phyloP scores from a whole-genome alignment of 2,888 invertebrate species.

The Philaethria dido region DNA sequence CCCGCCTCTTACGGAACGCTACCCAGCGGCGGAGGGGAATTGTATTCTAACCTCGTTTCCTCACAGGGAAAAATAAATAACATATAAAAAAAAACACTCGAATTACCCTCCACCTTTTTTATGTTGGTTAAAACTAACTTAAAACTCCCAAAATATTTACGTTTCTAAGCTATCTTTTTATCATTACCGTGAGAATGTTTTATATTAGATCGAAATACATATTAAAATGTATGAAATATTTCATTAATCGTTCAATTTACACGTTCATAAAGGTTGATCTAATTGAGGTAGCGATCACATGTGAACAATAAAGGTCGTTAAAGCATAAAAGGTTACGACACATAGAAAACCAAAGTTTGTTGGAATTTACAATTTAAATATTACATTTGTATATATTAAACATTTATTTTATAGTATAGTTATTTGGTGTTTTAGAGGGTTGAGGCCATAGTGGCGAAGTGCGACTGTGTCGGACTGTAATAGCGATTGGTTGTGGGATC shows the following conservation, averaged over 20 bases:
- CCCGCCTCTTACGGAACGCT: too few relatives aligned
- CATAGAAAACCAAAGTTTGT: not conserved
- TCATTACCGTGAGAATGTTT: conserved; percentile 6
- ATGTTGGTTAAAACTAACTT: too few relatives aligned
- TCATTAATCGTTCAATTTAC: conserved; percentile 25
- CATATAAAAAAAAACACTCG: too few relatives aligned
- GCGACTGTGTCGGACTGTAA: too few relatives aligned
- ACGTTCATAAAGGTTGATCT: conserved; percentile 15
- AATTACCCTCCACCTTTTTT: too few relatives aligned
- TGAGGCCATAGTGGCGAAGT: too few relatives aligned
- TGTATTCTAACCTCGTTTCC: too few relatives aligned
- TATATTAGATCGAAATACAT: not conserved
- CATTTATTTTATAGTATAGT: not conserved
- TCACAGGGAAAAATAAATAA: too few relatives aligned
- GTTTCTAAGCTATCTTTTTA: not conserved
- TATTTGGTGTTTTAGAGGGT: too few relatives aligned
- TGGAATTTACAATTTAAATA: conserved; percentile 1
- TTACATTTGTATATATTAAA: not conserved
- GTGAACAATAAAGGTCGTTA: conserved; percentile 19
- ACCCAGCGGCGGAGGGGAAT: too few relatives aligned
- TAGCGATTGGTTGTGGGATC: too few relatives aligned
- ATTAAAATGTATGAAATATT: conserved; percentile 16
- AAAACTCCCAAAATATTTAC: too few relatives aligned
- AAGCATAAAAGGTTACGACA: conserved; percentile 2
- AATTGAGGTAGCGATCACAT: conserved; percentile 15